These are phyloP conservation scores for Salpingus planirostris DNA, from an alignment of 2,888 invertebrate species.

Conservation along the genomic window DNA sequence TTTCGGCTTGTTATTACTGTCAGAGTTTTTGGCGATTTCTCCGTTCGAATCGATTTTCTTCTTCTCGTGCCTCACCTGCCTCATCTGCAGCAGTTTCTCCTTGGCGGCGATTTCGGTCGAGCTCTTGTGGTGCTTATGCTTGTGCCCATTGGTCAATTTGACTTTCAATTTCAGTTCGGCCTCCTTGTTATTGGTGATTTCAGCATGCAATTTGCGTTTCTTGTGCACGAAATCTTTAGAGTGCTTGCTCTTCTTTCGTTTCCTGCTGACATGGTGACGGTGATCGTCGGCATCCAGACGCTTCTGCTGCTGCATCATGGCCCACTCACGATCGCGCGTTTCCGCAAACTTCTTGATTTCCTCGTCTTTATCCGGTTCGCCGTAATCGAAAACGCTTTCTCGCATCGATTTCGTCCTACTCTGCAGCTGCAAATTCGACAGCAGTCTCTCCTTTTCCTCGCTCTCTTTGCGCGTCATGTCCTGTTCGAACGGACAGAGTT, in stretches of 20 bases:
- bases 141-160: conserved; percentile 39
- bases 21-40: conserved; percentile 6
- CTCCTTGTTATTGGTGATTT: conserved; percentile 44
- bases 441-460: conserved; percentile 31
- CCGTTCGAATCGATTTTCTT: conserved; percentile 15
- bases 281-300: conserved; percentile 26
- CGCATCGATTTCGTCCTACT: conserved; percentile 28
- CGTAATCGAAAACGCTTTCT: conserved; percentile 37
- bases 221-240: conserved; percentile 45
- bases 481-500: neutral
- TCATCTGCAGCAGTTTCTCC: conserved; percentile 40
- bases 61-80: conserved; percentile 39
- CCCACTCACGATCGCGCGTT: conserved; percentile 40
- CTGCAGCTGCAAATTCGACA: conserved; percentile 36
- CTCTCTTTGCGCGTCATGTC: conserved; percentile 16
- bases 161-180: conserved; percentile 49
- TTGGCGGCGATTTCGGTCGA: conserved; percentile 29
- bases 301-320: conserved; percentile 36
- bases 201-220: conserved; percentile 48
- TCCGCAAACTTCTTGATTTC: conserved; percentile 40
- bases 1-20: neutral
- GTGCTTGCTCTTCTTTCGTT: conserved; percentile 49
- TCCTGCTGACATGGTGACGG: conserved; percentile 41
- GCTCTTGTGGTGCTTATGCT: conserved; percentile 38
- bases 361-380: conserved; percentile 38